Conservation (phyloP, 2,113 vertebrate species). For the Anthoscopus minutus region DNA sequence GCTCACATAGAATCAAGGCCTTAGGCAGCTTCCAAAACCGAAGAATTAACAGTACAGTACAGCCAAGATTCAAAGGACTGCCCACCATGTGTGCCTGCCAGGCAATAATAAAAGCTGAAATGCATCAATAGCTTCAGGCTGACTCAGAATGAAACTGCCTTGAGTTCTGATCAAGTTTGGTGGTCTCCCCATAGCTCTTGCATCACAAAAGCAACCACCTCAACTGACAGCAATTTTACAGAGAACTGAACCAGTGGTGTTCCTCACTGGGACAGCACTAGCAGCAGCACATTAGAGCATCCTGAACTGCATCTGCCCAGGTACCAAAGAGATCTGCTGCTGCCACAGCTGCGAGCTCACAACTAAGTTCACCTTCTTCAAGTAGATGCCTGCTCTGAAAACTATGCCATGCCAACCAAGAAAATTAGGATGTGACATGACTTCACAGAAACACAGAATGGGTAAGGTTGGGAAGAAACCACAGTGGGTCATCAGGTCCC, state of each 20-base stretch:
- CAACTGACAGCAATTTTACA: neutral
- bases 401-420: neutral
- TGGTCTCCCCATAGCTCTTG: neutral
- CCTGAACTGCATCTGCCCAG: neutral
- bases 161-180: neutral
- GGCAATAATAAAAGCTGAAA: neutral
- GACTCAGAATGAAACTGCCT: neutral
- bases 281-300: rapidly evolving
- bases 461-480: neutral
- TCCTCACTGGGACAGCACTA: neutral
- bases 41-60: neutral
- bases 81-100: neutral
- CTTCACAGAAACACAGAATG: neutral
- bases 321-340: neutral
- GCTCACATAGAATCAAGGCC: neutral
- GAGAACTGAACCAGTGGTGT: neutral
- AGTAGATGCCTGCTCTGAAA: neutral
- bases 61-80: neutral
- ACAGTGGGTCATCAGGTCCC: neutral
- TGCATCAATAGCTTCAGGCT: neutral
- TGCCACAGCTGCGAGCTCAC: neutral
- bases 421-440: neutral
- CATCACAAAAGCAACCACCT: neutral
- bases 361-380: neutral
- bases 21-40: neutral